Percentiles rank a stretch among this genome's conserved stretches.
These are phyloP conservation scores for Elephas maximus DNA, from an alignment of 2,113 vertebrate genomes.

Conservation along the genomic window DNA sequence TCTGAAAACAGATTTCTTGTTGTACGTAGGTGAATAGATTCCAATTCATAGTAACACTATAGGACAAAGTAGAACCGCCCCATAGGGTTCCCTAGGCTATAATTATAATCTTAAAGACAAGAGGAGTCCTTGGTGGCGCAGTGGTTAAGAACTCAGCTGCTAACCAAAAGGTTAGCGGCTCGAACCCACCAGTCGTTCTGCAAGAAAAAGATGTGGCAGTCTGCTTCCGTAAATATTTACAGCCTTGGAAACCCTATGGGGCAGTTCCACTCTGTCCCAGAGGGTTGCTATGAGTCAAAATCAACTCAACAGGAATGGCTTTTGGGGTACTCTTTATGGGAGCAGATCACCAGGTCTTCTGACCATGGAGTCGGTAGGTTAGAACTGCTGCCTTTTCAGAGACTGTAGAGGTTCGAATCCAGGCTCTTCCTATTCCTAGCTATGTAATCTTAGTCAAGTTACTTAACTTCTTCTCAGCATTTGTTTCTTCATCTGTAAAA, in stretches of 20 bases:
- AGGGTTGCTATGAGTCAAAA: not conserved
- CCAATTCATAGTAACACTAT: too few relatives aligned
- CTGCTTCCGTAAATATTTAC: not conserved
- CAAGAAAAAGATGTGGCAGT: not conserved
- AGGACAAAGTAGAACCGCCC: too few relatives aligned
- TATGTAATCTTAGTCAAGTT: not conserved
- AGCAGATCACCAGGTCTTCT: not conserved
- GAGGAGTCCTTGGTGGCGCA: not conserved
- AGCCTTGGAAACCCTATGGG: not conserved
- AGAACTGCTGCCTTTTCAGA: not conserved
- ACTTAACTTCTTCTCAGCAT: conserved; percentile 45
- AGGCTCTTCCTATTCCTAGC: conserved; percentile 47
- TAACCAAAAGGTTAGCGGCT: not conserved
- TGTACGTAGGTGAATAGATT: too few relatives aligned
- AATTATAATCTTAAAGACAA: too few relatives aligned
- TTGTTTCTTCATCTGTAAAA: conserved; percentile 46
- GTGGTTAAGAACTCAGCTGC: not conserved
- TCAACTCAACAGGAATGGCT: not conserved
- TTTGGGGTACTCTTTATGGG: not conserved
- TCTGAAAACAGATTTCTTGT: conserved; percentile 8
- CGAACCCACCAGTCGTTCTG: not conserved
- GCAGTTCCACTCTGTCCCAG: not conserved
- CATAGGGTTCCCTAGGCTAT: too few relatives aligned
- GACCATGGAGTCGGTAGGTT: not conserved
- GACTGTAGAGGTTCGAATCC: conserved; percentile 49